Conservation (phyloP, 2,113 vertebrate species). For the Dryoscopus gambensis region DNA sequence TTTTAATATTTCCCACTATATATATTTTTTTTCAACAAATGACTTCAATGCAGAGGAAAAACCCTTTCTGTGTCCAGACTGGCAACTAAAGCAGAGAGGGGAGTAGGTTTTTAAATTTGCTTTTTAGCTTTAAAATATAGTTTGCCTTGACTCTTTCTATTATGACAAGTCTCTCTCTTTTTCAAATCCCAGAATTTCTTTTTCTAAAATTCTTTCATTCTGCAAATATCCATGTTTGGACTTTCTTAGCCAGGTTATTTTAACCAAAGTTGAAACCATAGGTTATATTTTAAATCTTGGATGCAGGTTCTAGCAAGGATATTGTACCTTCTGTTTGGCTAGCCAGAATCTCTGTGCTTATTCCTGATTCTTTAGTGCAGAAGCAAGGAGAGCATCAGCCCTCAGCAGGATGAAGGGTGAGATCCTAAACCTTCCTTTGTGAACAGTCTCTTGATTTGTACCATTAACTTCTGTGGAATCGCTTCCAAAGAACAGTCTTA, state of each 20-base stretch:
- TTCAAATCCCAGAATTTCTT: background rate
- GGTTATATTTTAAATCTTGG: background rate
- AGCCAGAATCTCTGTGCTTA: background rate
- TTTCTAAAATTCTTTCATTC: background rate
- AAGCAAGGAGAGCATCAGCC: background rate
- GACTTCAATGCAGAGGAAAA: background rate
- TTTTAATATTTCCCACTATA: background rate
- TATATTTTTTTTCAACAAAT: background rate
- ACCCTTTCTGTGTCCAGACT: background rate
- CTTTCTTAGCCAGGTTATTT: background rate
- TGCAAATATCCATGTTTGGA: background rate
- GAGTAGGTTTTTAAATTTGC: background rate
- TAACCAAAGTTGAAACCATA: background rate
- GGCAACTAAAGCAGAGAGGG: background rate
- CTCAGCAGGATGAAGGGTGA: background rate
- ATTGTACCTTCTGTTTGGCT: background rate
- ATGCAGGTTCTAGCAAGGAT: background rate
- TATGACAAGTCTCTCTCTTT: background rate
- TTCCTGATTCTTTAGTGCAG: background rate
- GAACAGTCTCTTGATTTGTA: background rate
- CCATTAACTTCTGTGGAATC: background rate
- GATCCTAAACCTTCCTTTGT: background rate
- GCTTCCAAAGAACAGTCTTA: background rate
- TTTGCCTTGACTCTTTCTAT: background rate
- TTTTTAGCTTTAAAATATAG: background rate